phyloP scores from a whole-genome alignment of 2,113 vertebrate species.

The Gopherus evgoodei region DNA sequence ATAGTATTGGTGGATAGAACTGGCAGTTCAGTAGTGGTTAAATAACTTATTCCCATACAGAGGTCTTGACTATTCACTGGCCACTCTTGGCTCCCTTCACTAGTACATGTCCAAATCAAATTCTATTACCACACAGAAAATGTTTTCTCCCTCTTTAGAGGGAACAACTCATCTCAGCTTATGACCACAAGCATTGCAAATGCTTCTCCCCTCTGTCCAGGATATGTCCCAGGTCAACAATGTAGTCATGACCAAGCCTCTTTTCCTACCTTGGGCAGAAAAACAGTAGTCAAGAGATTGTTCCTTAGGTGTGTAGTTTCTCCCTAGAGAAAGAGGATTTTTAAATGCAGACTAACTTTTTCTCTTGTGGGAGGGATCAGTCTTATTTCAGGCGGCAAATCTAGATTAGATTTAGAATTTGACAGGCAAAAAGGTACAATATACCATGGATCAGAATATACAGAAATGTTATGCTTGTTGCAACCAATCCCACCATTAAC shows the following conservation, averaged over 20 bases:
- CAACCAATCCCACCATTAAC: not conserved
- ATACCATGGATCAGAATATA: not conserved
- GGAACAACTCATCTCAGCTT: not conserved
- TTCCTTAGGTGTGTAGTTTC: too few relatives aligned
- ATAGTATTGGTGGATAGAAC: not conserved
- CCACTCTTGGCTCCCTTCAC: not conserved
- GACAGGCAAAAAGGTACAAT: not conserved
- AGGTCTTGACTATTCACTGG: not conserved
- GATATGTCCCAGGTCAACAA: not conserved
- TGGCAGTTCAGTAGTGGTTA: not conserved
- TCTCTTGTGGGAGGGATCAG: not conserved
- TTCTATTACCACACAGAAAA: not conserved
- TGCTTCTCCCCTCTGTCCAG: not conserved
- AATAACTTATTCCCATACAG: not conserved
- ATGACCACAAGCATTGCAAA: not conserved
- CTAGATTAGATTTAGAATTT: not conserved
- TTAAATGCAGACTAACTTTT: not conserved
- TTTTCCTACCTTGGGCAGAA: not conserved
- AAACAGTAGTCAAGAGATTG: not conserved
- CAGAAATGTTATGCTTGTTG: not conserved
- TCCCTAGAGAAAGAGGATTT: not conserved
- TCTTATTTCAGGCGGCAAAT: not conserved
- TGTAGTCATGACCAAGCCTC: not conserved
- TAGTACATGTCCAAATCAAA: not conserved
- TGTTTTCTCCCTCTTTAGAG: not conserved